These are phyloP conservation scores for Nymphalis urticae DNA, from an alignment of 2,888 invertebrate genomes.

Conservation along the genomic window DNA sequence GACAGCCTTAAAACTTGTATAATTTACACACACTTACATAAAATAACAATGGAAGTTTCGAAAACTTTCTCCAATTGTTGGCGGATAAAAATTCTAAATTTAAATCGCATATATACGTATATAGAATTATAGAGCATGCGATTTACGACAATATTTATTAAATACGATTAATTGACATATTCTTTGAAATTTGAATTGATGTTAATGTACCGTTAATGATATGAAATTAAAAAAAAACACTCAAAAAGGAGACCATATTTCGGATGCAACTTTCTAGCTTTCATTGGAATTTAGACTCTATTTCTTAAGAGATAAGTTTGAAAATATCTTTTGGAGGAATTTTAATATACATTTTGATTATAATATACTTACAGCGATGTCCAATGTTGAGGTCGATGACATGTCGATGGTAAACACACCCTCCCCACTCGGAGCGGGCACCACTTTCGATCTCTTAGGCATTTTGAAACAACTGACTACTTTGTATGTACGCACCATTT, in stretches of 20 bases:
- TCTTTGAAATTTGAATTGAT: no score
- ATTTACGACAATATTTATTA: no score
- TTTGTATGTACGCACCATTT: conserved; percentile 69
- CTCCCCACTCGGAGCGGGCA: conserved; percentile 58
- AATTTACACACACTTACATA: background rate
- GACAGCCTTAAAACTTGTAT: background rate
- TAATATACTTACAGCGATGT: conserved; percentile 63
- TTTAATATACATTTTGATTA: background rate
- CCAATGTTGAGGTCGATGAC: conserved; percentile 57
- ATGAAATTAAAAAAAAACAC: background rate
- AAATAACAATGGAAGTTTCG: background rate
- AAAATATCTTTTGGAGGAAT: background rate
- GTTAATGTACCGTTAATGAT: no score
- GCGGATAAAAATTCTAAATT: no score
- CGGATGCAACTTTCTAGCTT: no score
- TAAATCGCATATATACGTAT: no score
- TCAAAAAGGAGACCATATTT: no score
- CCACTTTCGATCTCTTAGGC: conserved; percentile 66
- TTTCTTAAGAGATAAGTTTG: background rate
- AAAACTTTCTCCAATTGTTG: no score
- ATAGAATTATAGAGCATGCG: no score
- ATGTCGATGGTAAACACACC: conserved; percentile 66
- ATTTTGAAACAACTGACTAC: conserved; percentile 66
- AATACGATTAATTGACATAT: no score
- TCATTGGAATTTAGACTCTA: background rate